Percentiles rank a stretch among this genome's conserved stretches.
These are phyloP conservation scores for Riparia riparia DNA, from an alignment of 2,113 vertebrate genomes.

Conservation along the genomic window DNA sequence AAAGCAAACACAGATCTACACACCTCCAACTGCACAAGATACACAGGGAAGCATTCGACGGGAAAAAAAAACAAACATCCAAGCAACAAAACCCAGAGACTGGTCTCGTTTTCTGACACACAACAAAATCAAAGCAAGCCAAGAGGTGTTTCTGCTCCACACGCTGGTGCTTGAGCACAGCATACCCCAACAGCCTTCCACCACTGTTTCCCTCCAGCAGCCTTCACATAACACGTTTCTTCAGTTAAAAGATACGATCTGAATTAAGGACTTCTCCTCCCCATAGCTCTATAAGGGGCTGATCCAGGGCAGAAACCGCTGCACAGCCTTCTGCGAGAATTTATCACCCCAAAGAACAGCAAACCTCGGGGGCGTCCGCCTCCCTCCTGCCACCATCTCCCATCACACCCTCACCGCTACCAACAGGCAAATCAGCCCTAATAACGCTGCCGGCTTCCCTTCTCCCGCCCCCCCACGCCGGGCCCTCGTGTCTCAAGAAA, in stretches of 20 bases:
- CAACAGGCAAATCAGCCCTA: background rate
- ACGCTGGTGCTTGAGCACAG: rapidly evolving
- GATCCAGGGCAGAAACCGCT: background rate
- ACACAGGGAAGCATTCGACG: background rate
- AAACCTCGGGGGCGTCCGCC: background rate
- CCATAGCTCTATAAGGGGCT: background rate
- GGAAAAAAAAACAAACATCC: background rate
- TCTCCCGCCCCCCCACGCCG: background rate
- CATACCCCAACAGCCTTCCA: background rate
- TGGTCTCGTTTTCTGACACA: background rate
- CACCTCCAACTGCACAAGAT: background rate
- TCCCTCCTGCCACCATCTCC: background rate
- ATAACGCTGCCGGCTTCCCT: background rate
- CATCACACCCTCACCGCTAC: background rate
- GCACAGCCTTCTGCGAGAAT: background rate
- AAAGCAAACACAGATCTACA: background rate
- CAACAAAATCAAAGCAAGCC: background rate
- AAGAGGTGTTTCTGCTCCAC: background rate
- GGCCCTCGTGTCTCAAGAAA: background rate
- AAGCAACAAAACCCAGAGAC: background rate
- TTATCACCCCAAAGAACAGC: background rate
- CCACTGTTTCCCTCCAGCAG: background rate
- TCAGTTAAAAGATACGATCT: rapidly evolving
- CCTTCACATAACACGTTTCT: too few relatives aligned
- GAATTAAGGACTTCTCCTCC: background rate